Conservation (phyloP, 2,113 vertebrate species). For the Sporophila hypoxantha region DNA sequence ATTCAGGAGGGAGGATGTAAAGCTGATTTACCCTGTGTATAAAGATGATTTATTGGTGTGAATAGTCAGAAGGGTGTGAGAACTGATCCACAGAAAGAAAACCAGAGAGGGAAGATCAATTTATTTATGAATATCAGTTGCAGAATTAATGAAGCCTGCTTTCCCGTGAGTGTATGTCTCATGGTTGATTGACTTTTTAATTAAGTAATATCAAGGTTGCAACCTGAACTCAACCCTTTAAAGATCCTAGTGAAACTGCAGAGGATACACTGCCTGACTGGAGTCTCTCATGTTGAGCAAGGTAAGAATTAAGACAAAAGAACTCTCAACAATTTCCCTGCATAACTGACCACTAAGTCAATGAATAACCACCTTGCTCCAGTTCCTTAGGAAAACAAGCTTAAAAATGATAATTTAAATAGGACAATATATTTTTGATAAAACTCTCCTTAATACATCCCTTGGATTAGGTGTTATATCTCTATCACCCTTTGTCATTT, state of each 20-base stretch:
- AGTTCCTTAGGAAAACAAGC: not conserved
- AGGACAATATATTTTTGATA: not conserved
- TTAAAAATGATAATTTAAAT: not conserved
- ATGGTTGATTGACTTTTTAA: not conserved
- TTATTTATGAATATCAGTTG: not conserved
- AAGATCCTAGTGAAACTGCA: not conserved
- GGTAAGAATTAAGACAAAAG: not conserved
- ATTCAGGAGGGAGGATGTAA: not conserved
- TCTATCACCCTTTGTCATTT: not conserved
- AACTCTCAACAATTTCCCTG: not conserved
- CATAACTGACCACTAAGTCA: not conserved
- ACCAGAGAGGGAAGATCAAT: not conserved
- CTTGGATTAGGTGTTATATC: not conserved
- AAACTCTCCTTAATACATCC: not conserved
- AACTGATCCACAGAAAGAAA: not conserved
- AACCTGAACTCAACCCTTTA: not conserved
- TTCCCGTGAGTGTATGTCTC: not conserved
- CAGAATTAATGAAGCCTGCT: not conserved
- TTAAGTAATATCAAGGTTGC: not conserved
- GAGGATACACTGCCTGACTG: not conserved
- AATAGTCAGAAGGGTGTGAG: not conserved
- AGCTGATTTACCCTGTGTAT: not conserved
- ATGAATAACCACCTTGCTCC: not conserved
- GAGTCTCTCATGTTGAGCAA: not conserved
- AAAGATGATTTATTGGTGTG: not conserved